phyloP scores from a whole-genome alignment of 2,888 invertebrate genomes.

The Pristionchus maxplancki region DNA sequence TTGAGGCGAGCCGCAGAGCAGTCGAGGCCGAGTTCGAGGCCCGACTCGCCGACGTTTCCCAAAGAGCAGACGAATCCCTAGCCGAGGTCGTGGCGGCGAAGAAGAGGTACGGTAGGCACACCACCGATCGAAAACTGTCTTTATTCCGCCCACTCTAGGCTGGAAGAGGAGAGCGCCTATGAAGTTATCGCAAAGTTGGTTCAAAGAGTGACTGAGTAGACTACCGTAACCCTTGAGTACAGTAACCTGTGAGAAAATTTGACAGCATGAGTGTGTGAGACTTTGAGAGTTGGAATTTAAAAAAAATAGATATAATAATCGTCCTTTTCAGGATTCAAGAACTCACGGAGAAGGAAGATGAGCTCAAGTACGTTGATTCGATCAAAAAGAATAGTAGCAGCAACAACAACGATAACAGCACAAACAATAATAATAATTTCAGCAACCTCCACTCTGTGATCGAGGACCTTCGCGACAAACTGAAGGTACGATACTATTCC shows the following conservation, averaged over 20 bases:
- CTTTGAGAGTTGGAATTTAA: neutral
- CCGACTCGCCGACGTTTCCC: conserved; percentile 29
- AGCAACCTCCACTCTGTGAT: conserved; percentile 49
- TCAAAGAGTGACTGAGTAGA: neutral
- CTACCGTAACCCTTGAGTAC: neutral
- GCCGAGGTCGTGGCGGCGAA: conserved; percentile 12
- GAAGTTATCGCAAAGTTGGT: conserved; percentile 32
- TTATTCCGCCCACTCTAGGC: neutral
- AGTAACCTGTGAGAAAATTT: neutral
- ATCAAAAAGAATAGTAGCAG: neutral
- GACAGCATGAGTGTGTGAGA: neutral
- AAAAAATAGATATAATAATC: neutral
- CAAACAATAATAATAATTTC: neutral
- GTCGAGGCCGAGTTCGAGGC: conserved; percentile 23
- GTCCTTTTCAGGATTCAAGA: conserved; percentile 45
- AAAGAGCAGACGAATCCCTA: neutral
- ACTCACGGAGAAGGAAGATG: conserved; percentile 50
- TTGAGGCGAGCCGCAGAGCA: neutral
- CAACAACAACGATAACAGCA: too few relatives aligned
- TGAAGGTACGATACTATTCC: neutral
- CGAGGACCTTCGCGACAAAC: conserved; percentile 44
- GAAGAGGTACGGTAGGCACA: conserved; percentile 30
- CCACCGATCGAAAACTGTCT: neutral
- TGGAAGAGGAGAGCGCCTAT: conserved; percentile 1
- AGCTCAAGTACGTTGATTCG: neutral